Percentiles rank a stretch among this genome's conserved stretches.
These are phyloP conservation scores for Calliphora vicina DNA, from an alignment of 1,140 invertebrate genomes.

Conservation along the genomic window DNA sequence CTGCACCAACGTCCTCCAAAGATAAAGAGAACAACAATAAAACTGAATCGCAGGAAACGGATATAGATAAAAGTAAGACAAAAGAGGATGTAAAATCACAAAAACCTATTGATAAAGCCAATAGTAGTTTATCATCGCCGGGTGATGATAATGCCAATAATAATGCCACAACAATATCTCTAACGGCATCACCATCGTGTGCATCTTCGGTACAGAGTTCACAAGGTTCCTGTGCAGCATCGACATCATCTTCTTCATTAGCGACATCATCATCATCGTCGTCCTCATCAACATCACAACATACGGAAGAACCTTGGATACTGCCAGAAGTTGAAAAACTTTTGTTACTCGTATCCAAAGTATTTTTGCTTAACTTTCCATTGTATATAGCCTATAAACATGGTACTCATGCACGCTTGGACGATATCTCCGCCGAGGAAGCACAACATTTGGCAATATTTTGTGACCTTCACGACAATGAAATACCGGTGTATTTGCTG, in stretches of 20 bases:
- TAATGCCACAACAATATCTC: not conserved
- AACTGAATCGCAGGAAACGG: not conserved
- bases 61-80: not conserved
- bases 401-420: conserved; percentile 75
- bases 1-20: not conserved
- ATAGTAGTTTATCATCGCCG: not conserved
- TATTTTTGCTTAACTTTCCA: conserved; percentile 88
- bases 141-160: not conserved
- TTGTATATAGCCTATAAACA: conserved; percentile 93
- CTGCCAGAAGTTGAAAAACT: conserved; percentile 80
- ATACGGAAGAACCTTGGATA: conserved; percentile 69
- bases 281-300: conserved; percentile 44
- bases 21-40: conserved; percentile 41
- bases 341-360: conserved; percentile 80
- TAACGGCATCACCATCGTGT: not conserved
- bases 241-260: not conserved
- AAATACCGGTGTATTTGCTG: conserved; percentile 87
- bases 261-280: not conserved
- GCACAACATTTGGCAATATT: conserved; percentile 80
- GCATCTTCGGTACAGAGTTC: not conserved
- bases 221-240: not conserved
- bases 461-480: conserved; percentile 91
- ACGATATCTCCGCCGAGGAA: conserved; percentile 81
- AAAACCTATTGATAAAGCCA: not conserved
- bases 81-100: not conserved